phyloP scores from a whole-genome alignment of 35 echinoderm and acorn worm species.

The Ptychodera flava region DNA sequence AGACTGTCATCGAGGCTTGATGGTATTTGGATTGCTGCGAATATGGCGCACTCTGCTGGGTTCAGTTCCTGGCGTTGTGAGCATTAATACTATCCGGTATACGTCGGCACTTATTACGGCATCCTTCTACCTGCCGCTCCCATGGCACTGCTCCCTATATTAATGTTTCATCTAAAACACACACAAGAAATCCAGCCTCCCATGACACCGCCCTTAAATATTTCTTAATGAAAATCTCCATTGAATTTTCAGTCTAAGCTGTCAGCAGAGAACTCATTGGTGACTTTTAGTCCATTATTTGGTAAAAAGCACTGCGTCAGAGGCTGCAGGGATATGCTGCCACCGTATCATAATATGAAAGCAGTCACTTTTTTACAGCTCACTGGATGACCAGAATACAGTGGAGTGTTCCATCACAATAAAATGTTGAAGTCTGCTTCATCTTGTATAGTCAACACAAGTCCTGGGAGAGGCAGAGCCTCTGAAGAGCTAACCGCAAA shows the following conservation, averaged over 20 bases:
- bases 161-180: background rate
- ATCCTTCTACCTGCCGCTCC: background rate
- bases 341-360: background rate
- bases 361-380: background rate
- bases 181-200: background rate
- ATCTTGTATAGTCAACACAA: background rate
- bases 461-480: background rate
- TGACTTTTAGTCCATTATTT: no score
- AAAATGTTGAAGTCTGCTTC: background rate
- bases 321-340: no score
- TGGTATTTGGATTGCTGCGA: background rate
- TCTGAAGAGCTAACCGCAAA: background rate
- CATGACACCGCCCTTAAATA: background rate
- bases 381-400: background rate
- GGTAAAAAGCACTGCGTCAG: no score
- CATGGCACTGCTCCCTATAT: background rate
- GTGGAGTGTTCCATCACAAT: background rate
- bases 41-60: background rate
- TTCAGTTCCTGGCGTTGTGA: background rate
- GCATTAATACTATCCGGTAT: background rate
- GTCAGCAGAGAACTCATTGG: background rate
- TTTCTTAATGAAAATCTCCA: background rate
- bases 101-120: background rate
- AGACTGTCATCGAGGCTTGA: background rate
- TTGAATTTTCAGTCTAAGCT: background rate